Conservation (phyloP, 1,140 invertebrate genomes). For the Hyles euphorbiae region DNA sequence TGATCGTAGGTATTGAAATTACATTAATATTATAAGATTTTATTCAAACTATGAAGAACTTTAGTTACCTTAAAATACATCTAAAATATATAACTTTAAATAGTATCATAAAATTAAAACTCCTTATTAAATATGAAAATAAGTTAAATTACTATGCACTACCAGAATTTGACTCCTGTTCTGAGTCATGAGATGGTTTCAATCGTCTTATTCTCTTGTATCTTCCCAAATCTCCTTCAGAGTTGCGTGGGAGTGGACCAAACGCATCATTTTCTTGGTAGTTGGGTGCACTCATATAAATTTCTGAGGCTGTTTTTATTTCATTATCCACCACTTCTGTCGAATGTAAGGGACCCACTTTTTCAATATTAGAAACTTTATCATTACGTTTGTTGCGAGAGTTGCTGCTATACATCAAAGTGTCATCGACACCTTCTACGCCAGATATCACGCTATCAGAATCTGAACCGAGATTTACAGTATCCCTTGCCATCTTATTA, state of each 20-base stretch:
- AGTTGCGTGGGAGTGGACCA: conserved; percentile 37
- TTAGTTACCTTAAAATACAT: neutral
- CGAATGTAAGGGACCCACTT: conserved; percentile 15
- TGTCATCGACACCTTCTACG: conserved; percentile 53
- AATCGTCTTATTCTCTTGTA: conserved; percentile 58
- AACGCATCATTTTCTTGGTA: conserved; percentile 49
- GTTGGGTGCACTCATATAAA: conserved; percentile 27
- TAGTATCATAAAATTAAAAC: conserved; percentile 16
- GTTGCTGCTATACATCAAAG: conserved; percentile 49
- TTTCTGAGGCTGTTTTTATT: conserved; percentile 27
- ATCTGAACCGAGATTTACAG: conserved; percentile 47
- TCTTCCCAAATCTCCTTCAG: conserved; percentile 44
- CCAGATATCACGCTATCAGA: conserved; percentile 50
- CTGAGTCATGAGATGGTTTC: conserved; percentile 25
- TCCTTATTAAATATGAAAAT: conserved; percentile 28
- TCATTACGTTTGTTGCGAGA: conserved; percentile 33
- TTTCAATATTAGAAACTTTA: conserved; percentile 19
- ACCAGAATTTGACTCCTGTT: conserved; percentile 6
- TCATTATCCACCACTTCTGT: conserved; percentile 21
- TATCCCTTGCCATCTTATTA: conserved; percentile 29
- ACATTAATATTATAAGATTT: too few relatives aligned
- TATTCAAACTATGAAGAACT: neutral
- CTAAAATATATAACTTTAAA: conserved; percentile 4
- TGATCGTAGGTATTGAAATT: too few relatives aligned
- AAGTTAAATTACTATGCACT: conserved; percentile 9